Percentiles rank a stretch among this genome's conserved stretches.
Evolutionary conservation across 1,140 invertebrate genomes (phyloP).

Genomic region (Eriosoma lanigerum): DNA sequence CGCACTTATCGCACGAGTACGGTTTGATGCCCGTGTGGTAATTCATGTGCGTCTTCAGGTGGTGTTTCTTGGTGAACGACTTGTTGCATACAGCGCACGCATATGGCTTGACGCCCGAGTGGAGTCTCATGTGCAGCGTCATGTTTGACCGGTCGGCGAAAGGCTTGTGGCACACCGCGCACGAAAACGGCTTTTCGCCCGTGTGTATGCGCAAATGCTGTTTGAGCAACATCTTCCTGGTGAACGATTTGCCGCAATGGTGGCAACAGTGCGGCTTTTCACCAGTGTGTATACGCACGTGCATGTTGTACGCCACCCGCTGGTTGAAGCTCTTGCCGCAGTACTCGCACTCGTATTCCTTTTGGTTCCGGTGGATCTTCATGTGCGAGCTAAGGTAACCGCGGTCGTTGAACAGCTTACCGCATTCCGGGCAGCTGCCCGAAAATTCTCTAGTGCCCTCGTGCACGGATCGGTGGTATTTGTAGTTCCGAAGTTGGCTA

Average conservation of each 20-base stretch:
- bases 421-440: conserved; percentile 64
- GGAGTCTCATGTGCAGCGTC: conserved; percentile 75
- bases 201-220: conserved; percentile 77
- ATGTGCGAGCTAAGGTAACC: conserved; percentile 59
- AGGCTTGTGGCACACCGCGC: conserved; percentile 68
- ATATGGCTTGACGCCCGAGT: conserved; percentile 83
- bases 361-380: conserved; percentile 56
- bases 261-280: conserved; percentile 84
- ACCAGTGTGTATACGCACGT: conserved; percentile 75
- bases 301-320: conserved; percentile 76
- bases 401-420: conserved; percentile 63
- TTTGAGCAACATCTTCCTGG: conserved; percentile 77
- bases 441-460: conserved; percentile 57
- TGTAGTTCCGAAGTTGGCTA: conserved; percentile 57
- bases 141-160: conserved; percentile 83
- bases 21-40: conserved; percentile 67
- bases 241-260: conserved; percentile 83
- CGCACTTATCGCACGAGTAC: conserved; percentile 60
- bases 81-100: conserved; percentile 81
- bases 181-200: conserved; percentile 75
- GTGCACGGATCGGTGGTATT: conserved; percentile 56
- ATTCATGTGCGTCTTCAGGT: conserved; percentile 68
- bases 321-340: conserved; percentile 72
- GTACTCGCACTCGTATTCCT: conserved; percentile 63
- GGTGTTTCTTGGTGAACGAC: conserved; percentile 83